Evolutionary conservation across 2,113 vertebrate species (phyloP).

Genomic region (Phasianus colchicus): DNA sequence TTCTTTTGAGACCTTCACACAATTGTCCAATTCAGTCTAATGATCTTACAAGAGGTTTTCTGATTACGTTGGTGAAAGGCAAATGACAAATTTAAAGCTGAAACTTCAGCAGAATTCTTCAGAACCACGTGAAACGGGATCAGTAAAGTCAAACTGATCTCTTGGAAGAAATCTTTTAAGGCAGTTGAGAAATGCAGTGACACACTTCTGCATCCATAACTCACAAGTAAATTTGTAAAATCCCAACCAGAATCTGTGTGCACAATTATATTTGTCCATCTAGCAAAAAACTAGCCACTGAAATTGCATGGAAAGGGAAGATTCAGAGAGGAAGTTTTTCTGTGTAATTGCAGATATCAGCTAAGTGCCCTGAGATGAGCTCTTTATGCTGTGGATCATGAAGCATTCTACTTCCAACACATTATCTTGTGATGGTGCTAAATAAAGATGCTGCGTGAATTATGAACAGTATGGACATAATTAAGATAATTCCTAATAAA

Average conservation of each 20-base stretch:
- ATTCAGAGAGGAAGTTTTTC: background rate
- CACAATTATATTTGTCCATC: accelerated
- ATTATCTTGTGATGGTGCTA: accelerated
- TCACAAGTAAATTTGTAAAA: background rate
- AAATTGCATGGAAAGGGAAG: accelerated
- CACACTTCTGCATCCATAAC: background rate
- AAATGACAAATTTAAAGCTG: background rate
- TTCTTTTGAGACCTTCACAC: background rate
- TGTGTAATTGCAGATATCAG: background rate
- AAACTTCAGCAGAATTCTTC: background rate
- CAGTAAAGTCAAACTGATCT: background rate
- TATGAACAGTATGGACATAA: accelerated
- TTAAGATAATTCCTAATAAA: background rate
- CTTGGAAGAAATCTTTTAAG: background rate
- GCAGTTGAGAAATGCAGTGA: background rate
- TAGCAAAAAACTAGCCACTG: accelerated
- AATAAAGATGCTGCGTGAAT: accelerated
- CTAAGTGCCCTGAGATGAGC: background rate
- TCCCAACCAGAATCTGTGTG: accelerated
- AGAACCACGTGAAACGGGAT: background rate
- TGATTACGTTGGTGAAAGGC: background rate
- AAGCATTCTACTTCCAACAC: background rate
- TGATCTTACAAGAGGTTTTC: background rate
- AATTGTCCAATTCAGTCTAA: background rate
- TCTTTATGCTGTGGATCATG: background rate